Conservation (phyloP, 2,113 vertebrate species). For the Odontophorus gujanensis region DNA sequence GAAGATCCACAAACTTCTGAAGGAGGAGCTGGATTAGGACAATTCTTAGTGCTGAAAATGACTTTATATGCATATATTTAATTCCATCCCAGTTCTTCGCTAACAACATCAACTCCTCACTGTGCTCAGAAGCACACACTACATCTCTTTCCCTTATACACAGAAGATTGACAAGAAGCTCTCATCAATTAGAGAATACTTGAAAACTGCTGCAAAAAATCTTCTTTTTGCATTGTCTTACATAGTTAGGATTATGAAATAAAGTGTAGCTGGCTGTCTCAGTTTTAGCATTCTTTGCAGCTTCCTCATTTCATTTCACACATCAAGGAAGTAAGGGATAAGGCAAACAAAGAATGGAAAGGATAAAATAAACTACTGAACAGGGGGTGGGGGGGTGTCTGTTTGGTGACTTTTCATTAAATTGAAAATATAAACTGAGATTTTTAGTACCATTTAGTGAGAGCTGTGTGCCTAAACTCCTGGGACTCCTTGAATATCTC, state of each 20-base stretch:
- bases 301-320: conserved; percentile 5
- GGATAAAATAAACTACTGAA: background rate
- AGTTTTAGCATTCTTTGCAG: conserved; percentile 15
- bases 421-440: background rate
- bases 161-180: background rate
- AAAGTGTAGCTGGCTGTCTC: conserved; percentile 1
- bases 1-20: no score
- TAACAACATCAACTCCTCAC: background rate
- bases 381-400: background rate
- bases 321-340: background rate
- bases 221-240: conserved; percentile 12
- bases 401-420: background rate
- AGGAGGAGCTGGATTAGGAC: no score
- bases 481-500: background rate
- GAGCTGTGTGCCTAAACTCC: background rate
- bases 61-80: background rate
- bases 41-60: no score
- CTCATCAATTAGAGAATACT: background rate
- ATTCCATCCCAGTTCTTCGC: background rate
- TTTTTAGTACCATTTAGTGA: background rate
- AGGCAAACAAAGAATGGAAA: background rate
- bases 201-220: background rate
- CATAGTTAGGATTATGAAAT: background rate
- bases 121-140: no score
- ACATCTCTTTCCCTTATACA: background rate